These are phyloP conservation scores for Notamacropus eugenii DNA, from an alignment of 2,797 vertebrate genomes.

Conservation along the genomic window DNA sequence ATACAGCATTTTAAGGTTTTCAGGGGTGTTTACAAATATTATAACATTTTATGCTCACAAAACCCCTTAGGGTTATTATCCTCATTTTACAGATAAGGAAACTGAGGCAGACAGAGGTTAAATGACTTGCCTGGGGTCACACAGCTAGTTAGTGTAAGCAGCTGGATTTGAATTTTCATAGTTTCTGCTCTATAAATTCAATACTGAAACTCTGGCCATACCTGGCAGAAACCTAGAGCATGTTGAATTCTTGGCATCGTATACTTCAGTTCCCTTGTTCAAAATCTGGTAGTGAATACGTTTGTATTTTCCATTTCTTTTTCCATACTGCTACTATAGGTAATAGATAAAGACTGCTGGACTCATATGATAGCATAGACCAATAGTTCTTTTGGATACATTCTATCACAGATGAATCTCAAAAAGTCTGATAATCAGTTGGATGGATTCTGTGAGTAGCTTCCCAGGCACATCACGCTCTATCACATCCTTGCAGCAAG, in stretches of 20 bases:
- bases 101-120: neutral
- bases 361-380: neutral
- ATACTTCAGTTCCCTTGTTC: neutral
- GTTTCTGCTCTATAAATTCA: neutral
- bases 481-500: neutral
- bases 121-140: neutral
- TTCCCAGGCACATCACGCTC: neutral
- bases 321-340: neutral
- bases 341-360: neutral
- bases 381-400: neutral
- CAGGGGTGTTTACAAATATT: neutral
- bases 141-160: neutral
- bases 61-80: neutral
- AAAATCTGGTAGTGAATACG: neutral
- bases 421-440: neutral
- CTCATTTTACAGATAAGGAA: neutral
- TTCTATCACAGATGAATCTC: neutral
- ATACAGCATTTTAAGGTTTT: neutral
- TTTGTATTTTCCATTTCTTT: neutral
- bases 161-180: neutral
- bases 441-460: neutral
- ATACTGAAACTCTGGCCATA: neutral
- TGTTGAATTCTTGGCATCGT: neutral
- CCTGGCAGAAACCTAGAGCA: neutral
- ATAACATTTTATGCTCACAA: neutral